Percentiles rank a stretch among this genome's conserved stretches.
Conservation (phyloP, 2,888 invertebrate species). For the Acronicta psi region DNA sequence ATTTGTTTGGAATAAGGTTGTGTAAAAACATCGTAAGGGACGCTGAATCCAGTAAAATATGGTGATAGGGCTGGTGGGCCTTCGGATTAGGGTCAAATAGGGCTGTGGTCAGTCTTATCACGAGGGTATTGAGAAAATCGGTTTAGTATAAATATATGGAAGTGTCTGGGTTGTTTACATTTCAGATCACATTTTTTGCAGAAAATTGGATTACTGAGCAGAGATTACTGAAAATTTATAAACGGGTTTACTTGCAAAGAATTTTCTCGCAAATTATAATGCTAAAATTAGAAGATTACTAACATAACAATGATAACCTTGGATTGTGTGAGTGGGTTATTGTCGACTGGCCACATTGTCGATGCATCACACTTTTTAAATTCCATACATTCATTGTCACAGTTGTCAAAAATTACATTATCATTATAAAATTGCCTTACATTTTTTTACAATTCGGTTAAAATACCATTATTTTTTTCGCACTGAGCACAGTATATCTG, state of each 20-base stretch:
- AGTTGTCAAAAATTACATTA: no score
- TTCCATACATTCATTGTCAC: no score
- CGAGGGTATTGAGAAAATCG: conserved; percentile 39
- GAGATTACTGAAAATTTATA: background rate
- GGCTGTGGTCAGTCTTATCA: conserved; percentile 48
- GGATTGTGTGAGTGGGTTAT: no score
- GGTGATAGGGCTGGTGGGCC: conserved; percentile 37
- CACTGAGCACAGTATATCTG: no score
- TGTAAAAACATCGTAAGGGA: conserved; percentile 17
- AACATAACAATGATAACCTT: no score
- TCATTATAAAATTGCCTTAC: no score
- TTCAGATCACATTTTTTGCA: conserved; percentile 28
- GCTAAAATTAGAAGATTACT: no score
- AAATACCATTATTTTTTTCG: no score
- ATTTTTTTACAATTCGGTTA: no score
- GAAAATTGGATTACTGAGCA: conserved; percentile 24
- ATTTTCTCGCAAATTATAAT: no score
- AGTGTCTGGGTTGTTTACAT: conserved; percentile 6
- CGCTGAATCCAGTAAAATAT: conserved; percentile 52
- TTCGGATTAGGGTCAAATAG: conserved; percentile 45
- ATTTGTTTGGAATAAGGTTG: conserved; percentile 20
- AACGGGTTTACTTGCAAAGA: background rate
- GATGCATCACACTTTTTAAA: no score
- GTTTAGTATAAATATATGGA: conserved; percentile 22
- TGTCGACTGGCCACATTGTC: no score